Evolutionary conservation across 2,113 vertebrate species (phyloP).

Genomic region (Osmerus eperlanus): DNA sequence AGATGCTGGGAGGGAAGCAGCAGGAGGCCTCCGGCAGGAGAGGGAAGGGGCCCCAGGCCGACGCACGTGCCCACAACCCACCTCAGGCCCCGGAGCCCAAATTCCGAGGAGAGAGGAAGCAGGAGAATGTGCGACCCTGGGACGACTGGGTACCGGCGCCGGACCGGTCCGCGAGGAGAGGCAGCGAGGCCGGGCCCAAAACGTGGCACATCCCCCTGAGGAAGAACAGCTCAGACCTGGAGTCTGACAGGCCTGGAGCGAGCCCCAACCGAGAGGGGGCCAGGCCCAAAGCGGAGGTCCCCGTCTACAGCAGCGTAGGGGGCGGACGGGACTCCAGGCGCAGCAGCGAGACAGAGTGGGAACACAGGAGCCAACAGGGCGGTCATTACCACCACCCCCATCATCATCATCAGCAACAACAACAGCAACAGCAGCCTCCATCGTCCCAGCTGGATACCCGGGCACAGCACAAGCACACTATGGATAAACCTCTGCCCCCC

Average conservation of each 20-base stretch:
- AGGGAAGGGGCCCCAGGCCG: not conserved
- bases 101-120: conserved; percentile 19
- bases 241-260: conserved; percentile 29
- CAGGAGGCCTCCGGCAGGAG: conserved; percentile 8
- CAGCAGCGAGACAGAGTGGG: conserved; percentile 49
- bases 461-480: conserved; percentile 19
- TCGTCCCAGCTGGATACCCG: conserved; percentile 21
- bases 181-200: conserved; percentile 42
- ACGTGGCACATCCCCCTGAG: conserved; percentile 44
- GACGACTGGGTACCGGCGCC: conserved; percentile 60
- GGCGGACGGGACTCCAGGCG: conserved; percentile 23
- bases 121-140: conserved; percentile 41
- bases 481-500: conserved; percentile 21
- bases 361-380: conserved; percentile 42
- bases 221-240: conserved; percentile 50
- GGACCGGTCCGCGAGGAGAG: conserved; percentile 33
- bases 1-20: conserved; percentile 48
- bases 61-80: not conserved
- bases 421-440: not conserved
- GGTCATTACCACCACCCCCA: conserved; percentile 43
- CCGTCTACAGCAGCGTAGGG: conserved; percentile 10
- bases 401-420: not conserved
- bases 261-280: conserved; percentile 37
- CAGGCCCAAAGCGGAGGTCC: conserved; percentile 33
- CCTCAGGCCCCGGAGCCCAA: conserved; percentile 3